A percentile compares a stretch with the other conserved stretches of the same genome.
Conservation (phyloP, 2,888 invertebrate genomes). For the Sinodicranocentrus sp. region DNA sequence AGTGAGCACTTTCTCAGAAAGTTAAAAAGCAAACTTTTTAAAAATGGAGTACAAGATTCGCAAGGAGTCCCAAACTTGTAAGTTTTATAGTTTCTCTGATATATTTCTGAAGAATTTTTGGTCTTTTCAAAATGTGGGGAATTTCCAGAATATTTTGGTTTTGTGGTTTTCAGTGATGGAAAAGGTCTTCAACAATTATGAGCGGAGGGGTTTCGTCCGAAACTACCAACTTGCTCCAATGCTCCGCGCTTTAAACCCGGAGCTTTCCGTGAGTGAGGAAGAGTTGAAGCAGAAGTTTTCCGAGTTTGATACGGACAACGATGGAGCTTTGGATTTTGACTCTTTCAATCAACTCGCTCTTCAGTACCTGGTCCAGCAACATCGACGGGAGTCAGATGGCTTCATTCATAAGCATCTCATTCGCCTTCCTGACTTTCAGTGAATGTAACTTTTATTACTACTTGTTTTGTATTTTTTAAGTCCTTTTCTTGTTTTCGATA, state of each 20-base stretch:
- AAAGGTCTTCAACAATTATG: constrained; percentile 65
- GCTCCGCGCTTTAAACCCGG: constrained; percentile 66
- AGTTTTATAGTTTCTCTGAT: constrained; percentile 29
- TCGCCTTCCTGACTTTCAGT: constrained; percentile 66
- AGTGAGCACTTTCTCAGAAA: constrained; percentile 11
- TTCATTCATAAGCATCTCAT: constrained; percentile 66
- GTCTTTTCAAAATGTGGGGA: no score
- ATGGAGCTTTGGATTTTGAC: constrained; percentile 59
- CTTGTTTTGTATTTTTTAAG: no score
- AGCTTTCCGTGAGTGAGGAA: constrained; percentile 40
- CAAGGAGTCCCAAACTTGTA: constrained; percentile 69
- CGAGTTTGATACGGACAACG: constrained; percentile 43
- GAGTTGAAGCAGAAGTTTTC: constrained; percentile 51
- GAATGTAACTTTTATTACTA: no score
- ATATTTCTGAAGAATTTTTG: no score
- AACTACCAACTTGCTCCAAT: constrained; percentile 64
- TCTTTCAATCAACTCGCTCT: constrained; percentile 64
- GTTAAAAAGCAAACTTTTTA: neutral
- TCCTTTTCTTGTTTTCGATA: no score
- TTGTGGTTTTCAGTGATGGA: constrained; percentile 59
- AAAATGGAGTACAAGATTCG: constrained; percentile 70
- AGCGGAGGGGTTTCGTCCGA: constrained; percentile 55
- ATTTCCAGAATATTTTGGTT: neutral
- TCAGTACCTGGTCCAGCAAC: constrained; percentile 53
- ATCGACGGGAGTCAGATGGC: constrained; percentile 59